phyloP scores from a whole-genome alignment of 1,140 invertebrate genomes.

The Pseudomyrmex flavicornis region DNA sequence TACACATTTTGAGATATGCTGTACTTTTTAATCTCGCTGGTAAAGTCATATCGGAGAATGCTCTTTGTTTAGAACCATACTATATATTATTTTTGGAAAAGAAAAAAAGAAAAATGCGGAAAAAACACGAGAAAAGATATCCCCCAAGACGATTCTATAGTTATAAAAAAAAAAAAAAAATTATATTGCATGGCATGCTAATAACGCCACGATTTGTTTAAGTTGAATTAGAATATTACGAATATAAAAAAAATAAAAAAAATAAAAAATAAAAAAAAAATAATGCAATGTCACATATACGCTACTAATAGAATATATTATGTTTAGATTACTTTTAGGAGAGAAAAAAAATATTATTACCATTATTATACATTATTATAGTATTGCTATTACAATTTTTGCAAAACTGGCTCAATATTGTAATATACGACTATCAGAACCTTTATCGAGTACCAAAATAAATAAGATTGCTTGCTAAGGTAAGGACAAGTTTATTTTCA shows the following conservation, averaged over 20 bases:
- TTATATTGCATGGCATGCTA: constrained; percentile 64
- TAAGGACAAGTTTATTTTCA: constrained; percentile 60
- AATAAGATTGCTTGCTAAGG: constrained; percentile 83
- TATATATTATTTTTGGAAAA: constrained; percentile 37
- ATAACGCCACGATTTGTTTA: constrained; percentile 76
- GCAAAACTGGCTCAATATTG: constrained; percentile 83
- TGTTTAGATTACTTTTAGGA: constrained; percentile 83
- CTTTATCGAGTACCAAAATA: constrained; percentile 83
- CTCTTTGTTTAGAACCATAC: constrained; percentile 21
- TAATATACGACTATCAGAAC: constrained; percentile 82
- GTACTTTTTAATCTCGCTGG: constrained; percentile 20
- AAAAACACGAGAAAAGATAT: constrained; percentile 27
- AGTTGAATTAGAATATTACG: constrained; percentile 81
- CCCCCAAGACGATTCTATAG: constrained; percentile 55
- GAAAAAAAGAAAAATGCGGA: background rate
- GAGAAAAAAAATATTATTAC: constrained; percentile 73
- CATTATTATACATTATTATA: constrained; percentile 81
- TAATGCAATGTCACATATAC: constrained; percentile 72
- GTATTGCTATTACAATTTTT: constrained; percentile 80
- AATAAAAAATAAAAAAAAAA: too few species aligned
- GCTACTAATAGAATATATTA: constrained; percentile 75
- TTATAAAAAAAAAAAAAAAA: constrained; percentile 58
- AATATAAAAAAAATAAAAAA: constrained; percentile 64
- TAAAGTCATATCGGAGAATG: constrained; percentile 22
- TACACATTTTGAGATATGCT: constrained; percentile 30